phyloP scores from a whole-genome alignment of 2,113 vertebrate genomes.

The Colaptes auratus region DNA sequence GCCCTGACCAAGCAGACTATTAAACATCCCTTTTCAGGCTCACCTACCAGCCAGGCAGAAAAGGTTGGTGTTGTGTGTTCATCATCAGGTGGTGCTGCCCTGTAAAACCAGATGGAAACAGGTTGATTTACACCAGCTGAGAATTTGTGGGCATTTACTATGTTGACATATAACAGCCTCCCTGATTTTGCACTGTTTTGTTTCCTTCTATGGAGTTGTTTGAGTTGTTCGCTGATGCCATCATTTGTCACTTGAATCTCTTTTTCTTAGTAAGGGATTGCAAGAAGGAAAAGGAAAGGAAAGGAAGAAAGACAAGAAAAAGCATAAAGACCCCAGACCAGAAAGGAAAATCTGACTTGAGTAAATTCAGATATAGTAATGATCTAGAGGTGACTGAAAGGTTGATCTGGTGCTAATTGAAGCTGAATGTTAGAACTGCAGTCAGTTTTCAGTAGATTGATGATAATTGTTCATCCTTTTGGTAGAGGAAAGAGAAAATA shows the following conservation, averaged over 20 bases:
- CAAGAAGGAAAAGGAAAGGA: background rate
- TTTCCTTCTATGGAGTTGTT: conserved; percentile 27
- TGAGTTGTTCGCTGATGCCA: background rate
- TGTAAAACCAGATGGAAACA: background rate
- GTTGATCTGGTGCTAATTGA: background rate
- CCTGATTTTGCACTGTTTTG: background rate
- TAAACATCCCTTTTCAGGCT: background rate
- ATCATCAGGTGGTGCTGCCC: background rate
- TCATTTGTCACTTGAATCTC: background rate
- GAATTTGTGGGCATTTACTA: background rate
- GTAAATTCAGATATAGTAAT: background rate
- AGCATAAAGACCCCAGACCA: background rate
- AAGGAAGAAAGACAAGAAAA: background rate
- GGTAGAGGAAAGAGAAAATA: background rate
- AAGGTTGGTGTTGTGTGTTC: background rate
- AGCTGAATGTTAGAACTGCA: background rate
- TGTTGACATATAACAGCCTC: background rate
- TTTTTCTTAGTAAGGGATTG: background rate
- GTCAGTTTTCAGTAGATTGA: background rate
- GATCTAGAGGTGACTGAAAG: background rate
- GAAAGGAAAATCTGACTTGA: background rate
- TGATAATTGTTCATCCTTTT: background rate
- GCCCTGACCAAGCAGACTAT: background rate
- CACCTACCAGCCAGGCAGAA: background rate
- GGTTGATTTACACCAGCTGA: conserved; percentile 15